Percentiles rank a stretch among this genome's conserved stretches.
Evolutionary conservation across 2,113 vertebrate species (phyloP).

Genomic region (Otolemur garnettii): DNA sequence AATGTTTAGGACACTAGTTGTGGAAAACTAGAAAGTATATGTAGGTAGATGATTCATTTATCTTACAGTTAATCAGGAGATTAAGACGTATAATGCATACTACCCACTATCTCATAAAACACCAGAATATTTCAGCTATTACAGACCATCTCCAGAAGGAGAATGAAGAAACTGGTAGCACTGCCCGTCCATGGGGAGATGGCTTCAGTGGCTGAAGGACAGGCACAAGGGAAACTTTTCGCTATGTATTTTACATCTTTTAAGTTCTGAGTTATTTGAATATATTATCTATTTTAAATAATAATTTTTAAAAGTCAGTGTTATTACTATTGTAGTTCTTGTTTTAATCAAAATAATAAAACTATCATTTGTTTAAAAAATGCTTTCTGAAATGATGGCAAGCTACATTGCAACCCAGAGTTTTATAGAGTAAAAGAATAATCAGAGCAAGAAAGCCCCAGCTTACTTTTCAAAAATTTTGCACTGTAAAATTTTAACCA

Average conservation of each 20-base stretch:
- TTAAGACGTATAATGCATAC: neutral
- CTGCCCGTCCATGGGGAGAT: neutral
- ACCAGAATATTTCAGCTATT: neutral
- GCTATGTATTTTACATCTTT: neutral
- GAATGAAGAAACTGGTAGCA: neutral
- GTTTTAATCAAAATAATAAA: neutral
- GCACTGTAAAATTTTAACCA: neutral
- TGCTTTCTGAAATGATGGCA: neutral
- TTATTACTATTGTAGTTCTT: neutral
- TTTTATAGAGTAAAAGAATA: neutral
- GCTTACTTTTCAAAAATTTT: neutral
- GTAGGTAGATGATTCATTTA: neutral
- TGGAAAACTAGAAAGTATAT: neutral
- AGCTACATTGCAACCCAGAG: neutral
- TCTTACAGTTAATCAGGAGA: neutral
- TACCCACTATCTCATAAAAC: neutral
- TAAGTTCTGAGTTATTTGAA: neutral
- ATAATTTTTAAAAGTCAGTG: neutral
- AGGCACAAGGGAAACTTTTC: neutral
- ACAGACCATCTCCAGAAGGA: neutral
- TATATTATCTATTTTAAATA: neutral
- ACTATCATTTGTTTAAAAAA: neutral
- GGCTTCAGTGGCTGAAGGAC: neutral
- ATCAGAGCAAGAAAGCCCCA: neutral
- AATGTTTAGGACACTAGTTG: neutral